Percentiles rank a stretch among this genome's conserved stretches.
These are phyloP conservation scores for Zaprionus davidi DNA, from an alignment of 1,140 invertebrate genomes.

Conservation along the genomic window DNA sequence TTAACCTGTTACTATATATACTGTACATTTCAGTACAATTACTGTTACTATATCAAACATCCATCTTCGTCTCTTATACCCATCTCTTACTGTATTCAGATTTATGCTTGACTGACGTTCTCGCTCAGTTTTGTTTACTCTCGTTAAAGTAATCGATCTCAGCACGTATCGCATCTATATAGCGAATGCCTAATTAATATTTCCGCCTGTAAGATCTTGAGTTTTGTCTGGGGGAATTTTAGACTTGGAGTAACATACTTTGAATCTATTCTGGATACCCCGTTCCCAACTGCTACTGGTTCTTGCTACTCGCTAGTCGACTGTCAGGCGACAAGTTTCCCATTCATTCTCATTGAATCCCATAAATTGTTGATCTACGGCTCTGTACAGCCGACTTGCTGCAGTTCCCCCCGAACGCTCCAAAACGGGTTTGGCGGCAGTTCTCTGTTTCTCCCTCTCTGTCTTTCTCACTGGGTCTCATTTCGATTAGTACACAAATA, in stretches of 20 bases:
- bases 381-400: not conserved
- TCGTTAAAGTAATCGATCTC: not conserved
- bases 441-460: not conserved
- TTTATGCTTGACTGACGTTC: not conserved
- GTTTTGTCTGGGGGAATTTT: not conserved
- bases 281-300: not conserved
- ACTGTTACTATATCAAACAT: not conserved
- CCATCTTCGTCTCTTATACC: not conserved
- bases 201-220: not conserved
- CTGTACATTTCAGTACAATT: not conserved
- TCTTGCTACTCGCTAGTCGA: too few relatives aligned
- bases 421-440: conserved; percentile 23
- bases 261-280: too few relatives aligned
- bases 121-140: not conserved
- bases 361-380: conserved; percentile 2
- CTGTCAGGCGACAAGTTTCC: not conserved
- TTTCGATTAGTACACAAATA: conserved; percentile 77
- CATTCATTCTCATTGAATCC: not conserved
- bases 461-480: conserved; percentile 31
- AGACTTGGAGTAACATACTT: not conserved
- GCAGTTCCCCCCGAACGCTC: not conserved
- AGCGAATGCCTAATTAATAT: not conserved
- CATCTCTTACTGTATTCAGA: not conserved
- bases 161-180: not conserved
- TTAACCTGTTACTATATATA: not conserved